A percentile compares a stretch with the other conserved stretches of the same genome.
Evolutionary conservation across 2,797 vertebrate genomes (phyloP).

Genomic region (Rallus crepitans): DNA sequence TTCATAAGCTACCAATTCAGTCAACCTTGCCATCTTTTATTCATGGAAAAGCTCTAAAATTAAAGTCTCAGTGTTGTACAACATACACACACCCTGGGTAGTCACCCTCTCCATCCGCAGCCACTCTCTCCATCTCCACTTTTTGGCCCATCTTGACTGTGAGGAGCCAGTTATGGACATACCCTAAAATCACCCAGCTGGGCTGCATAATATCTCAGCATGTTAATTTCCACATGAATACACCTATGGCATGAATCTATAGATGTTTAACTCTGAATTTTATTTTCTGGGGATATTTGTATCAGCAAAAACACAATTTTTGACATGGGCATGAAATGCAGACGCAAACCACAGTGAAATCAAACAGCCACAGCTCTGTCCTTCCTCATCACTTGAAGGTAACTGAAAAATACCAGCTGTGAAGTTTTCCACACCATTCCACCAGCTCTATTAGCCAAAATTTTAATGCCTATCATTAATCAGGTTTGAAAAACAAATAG

Average conservation of each 20-base stretch:
- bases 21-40: neutral
- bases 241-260: neutral
- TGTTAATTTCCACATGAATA: rapidly evolving
- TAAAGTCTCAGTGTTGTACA: neutral
- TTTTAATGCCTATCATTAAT: constrained; percentile 22
- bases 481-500: neutral
- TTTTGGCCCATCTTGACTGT: neutral
- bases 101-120: rapidly evolving
- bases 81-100: too few species aligned
- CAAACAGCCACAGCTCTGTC: neutral
- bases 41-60: neutral
- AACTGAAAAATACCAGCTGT: neutral
- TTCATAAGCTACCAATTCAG: neutral
- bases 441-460: neutral
- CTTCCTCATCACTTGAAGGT: neutral
- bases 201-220: rapidly evolving
- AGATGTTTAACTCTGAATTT: neutral
- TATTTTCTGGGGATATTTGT: neutral
- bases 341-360: neutral
- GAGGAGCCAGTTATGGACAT: neutral
- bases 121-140: rapidly evolving
- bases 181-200: neutral
- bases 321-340: neutral
- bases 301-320: neutral
- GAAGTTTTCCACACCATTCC: neutral